Conservation (phyloP, 2,113 vertebrate species). For the Actenoides lindsayi region DNA sequence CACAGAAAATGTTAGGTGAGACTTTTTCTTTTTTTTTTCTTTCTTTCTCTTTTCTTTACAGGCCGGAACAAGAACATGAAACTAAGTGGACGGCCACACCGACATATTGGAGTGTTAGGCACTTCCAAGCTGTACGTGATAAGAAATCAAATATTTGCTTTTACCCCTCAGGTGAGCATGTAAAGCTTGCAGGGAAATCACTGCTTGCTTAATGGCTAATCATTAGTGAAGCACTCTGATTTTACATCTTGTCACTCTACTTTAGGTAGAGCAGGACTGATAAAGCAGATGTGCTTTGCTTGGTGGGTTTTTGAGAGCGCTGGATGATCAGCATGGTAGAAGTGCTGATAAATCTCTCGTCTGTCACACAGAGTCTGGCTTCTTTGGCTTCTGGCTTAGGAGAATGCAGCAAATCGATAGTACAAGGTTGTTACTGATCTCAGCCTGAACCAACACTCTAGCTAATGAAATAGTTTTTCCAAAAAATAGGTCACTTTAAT, state of each 20-base stretch:
- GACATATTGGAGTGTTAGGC: slow-evolving; percentile 95
- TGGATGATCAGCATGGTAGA: not conserved
- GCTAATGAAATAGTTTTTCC: not conserved
- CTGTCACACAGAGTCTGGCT: not conserved
- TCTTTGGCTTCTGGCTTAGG: not conserved
- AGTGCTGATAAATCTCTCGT: not conserved
- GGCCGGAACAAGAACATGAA: slow-evolving; percentile 90
- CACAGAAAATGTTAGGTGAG: not conserved
- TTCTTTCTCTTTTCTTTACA: slow-evolving; percentile 59
- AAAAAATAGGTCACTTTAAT: not conserved
- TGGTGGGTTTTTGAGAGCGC: not conserved
- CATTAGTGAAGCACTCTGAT: not conserved
- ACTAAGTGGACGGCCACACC: slow-evolving; percentile 91
- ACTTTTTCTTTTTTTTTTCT: not conserved
- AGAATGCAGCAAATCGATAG: not conserved
- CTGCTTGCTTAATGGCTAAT: not conserved
- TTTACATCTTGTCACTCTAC: not conserved
- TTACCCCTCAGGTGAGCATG: slow-evolving; percentile 88
- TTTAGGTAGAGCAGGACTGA: not conserved
- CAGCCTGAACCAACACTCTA: not conserved
- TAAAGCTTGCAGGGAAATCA: not conserved
- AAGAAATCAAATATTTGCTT: slow-evolving; percentile 91
- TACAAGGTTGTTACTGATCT: not conserved
- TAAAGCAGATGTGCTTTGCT: slow-evolving; percentile 4
- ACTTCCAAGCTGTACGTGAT: slow-evolving; percentile 98